Conservation (phyloP, 2,113 vertebrate species). For the Aspidoscelis tigris region DNA sequence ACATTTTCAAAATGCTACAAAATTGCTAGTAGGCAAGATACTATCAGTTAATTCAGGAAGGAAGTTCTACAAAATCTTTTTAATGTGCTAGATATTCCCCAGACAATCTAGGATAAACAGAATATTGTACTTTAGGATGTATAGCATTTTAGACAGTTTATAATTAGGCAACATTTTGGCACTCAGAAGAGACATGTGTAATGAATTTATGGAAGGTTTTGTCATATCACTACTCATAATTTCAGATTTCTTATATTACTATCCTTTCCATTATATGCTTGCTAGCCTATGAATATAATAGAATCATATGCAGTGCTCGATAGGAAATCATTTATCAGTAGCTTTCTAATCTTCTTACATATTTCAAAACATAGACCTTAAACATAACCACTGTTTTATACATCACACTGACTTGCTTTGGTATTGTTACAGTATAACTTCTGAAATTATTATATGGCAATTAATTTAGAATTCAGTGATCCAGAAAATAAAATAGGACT, state of each 20-base stretch:
- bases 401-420: conserved; percentile 20
- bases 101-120: conserved; percentile 76
- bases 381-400: not conserved
- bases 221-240: not conserved
- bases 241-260: conserved; percentile 48
- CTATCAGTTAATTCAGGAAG: conserved; percentile 70
- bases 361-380: conserved; percentile 14
- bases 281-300: conserved; percentile 42
- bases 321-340: conserved; percentile 39
- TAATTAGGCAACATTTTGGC: conserved; percentile 61
- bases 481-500: conserved; percentile 41
- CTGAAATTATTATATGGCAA: conserved; percentile 10
- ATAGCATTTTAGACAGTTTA: conserved; percentile 69
- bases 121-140: conserved; percentile 73
- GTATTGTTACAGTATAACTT: conserved; percentile 22
- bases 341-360: conserved; percentile 36
- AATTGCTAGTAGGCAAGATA: conserved; percentile 77
- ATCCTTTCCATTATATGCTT: conserved; percentile 42
- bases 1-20: conserved; percentile 76
- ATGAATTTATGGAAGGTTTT: conserved; percentile 72
- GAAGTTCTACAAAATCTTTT: conserved; percentile 71
- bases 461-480: conserved; percentile 53
- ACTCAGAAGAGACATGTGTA: conserved; percentile 61
- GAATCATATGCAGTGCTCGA: conserved; percentile 27
- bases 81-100: conserved; percentile 71